These are phyloP conservation scores for Carpatolechia fugitivella DNA, from an alignment of 2,888 invertebrate genomes.

Conservation along the genomic window DNA sequence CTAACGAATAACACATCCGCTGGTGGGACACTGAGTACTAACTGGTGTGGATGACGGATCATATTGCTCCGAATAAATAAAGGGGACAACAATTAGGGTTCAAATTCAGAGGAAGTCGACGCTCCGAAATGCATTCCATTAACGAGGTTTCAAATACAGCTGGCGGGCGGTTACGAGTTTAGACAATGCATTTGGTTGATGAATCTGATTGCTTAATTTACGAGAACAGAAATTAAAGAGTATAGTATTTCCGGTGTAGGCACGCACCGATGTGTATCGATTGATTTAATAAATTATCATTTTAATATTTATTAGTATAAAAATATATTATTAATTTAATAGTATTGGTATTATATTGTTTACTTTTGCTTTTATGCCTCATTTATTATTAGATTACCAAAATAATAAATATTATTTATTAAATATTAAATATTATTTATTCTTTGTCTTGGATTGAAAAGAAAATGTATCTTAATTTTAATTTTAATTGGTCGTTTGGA, in stretches of 20 bases:
- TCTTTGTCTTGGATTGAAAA: too few relatives aligned
- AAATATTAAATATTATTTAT: too few relatives aligned
- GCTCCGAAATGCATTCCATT: conserved; percentile 13
- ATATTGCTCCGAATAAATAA: conserved; percentile 69
- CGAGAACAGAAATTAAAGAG: background rate
- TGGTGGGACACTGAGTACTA: conserved; percentile 18
- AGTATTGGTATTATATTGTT: too few relatives aligned
- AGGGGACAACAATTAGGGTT: conserved; percentile 67
- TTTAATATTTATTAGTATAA: too few relatives aligned
- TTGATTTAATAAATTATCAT: background rate
- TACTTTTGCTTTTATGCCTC: too few relatives aligned
- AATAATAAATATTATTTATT: too few relatives aligned
- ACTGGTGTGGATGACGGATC: conserved; percentile 62
- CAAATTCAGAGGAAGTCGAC: conserved; percentile 51
- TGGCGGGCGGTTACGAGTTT: background rate
- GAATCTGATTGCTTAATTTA: conserved; percentile 3
- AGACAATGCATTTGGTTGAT: conserved; percentile 5
- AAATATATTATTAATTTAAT: too few relatives aligned
- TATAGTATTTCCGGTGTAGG: background rate
- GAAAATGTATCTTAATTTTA: too few relatives aligned
- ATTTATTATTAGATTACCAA: too few relatives aligned
- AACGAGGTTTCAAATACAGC: conserved; percentile 10
- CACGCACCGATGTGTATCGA: background rate
- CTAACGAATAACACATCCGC: conserved; percentile 71
- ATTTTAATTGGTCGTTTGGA: too few relatives aligned